Evolutionary conservation across 2,797 vertebrate genomes (phyloP).

Genomic region (Meda fulgida): DNA sequence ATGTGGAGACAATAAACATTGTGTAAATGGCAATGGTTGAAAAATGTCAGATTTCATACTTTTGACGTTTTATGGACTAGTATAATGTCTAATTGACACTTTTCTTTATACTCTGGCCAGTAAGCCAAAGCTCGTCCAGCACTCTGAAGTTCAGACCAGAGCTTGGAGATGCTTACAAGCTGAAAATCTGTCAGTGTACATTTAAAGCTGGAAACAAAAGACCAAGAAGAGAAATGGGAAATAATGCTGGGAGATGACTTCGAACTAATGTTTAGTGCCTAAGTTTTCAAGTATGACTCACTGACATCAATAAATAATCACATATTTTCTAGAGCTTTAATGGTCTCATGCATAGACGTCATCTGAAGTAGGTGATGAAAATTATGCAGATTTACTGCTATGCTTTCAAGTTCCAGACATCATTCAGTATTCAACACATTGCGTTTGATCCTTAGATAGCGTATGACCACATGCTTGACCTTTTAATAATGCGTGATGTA

Average conservation of each 20-base stretch:
- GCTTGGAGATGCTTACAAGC: constrained; percentile 53
- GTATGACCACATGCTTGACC: constrained; percentile 18
- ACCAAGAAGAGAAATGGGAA: constrained; percentile 37
- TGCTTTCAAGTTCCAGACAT: constrained; percentile 6
- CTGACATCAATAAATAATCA: constrained; percentile 46
- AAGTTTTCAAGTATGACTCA: constrained; percentile 59
- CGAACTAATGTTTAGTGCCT: constrained; percentile 3
- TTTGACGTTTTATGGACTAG: constrained; percentile 55
- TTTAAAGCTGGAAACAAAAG: constrained; percentile 28
- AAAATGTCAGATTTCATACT: constrained; percentile 40
- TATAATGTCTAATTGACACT: constrained; percentile 50
- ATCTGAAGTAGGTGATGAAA: constrained; percentile 19
- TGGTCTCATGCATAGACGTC: constrained; percentile 44
- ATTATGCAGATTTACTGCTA: constrained; percentile 6
- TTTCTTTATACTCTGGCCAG: constrained; percentile 51
- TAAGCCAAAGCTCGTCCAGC: constrained; percentile 45
- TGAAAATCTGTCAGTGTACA: constrained; percentile 41
- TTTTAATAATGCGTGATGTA: constrained; percentile 7
- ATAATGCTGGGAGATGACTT: constrained; percentile 32
- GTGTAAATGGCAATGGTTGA: no score
- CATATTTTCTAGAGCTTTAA: constrained; percentile 60
- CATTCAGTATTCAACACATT: background rate
- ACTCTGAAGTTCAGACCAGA: constrained; percentile 48
- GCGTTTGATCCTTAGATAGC: constrained; percentile 14
- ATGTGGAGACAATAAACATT: no score